These are phyloP conservation scores for Peromyscus aztecus DNA, from an alignment of 2,797 vertebrate species.

Conservation along the genomic window DNA sequence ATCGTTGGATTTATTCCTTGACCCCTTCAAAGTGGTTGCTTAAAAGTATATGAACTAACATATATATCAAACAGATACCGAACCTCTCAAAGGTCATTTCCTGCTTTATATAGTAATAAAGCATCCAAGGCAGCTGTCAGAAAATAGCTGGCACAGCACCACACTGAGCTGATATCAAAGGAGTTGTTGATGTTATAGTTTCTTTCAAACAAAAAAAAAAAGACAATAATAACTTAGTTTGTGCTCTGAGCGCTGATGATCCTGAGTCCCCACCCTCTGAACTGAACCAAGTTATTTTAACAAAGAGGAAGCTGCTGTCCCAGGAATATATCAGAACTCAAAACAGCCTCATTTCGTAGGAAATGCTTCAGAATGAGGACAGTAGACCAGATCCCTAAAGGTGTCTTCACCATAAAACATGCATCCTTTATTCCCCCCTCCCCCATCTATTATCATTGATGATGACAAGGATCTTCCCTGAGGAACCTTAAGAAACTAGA, in stretches of 20 bases:
- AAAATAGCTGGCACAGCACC: conserved; percentile 71
- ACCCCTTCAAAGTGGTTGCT: conserved; percentile 44
- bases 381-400: neutral
- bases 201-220: conserved; percentile 46
- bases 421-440: neutral
- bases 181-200: conserved; percentile 64
- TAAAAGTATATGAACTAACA: neutral
- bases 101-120: conserved; percentile 46
- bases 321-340: neutral
- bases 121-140: conserved; percentile 72
- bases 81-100: conserved; percentile 42
- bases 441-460: neutral
- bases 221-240: conserved; percentile 3
- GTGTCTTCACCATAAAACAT: neutral
- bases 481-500: neutral
- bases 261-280: conserved; percentile 27
- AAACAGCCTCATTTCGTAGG: neutral
- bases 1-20: conserved; percentile 20
- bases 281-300: conserved; percentile 55
- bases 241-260: neutral
- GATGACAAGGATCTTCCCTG: neutral
- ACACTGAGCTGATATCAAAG: conserved; percentile 66
- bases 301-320: conserved; percentile 18
- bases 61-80: conserved; percentile 55
- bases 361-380: neutral